Conservation (phyloP, 2,797 vertebrate species). For the Tiaroga cobitis region DNA sequence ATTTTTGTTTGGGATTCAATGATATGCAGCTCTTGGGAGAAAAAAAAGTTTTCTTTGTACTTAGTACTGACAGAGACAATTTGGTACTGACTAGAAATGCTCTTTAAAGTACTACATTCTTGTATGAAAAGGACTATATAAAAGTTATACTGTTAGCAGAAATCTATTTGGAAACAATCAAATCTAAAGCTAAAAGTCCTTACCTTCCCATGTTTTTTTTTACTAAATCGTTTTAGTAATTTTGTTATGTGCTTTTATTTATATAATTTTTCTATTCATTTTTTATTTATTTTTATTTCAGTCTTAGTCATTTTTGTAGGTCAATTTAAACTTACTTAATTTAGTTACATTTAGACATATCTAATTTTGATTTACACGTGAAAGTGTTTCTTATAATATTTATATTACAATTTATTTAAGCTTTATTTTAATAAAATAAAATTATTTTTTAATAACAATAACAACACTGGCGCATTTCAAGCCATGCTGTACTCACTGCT, state of each 20-base stretch:
- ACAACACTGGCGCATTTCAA: neutral
- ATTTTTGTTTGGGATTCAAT: constrained; percentile 1
- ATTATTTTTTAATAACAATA: neutral
- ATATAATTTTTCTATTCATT: neutral
- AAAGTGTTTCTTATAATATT: neutral
- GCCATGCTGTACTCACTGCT: neutral
- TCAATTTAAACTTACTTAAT: neutral
- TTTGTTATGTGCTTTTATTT: neutral
- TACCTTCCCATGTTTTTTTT: neutral
- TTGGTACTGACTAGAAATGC: neutral
- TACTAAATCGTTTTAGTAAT: neutral
- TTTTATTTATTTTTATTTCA: neutral
- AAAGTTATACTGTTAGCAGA: neutral
- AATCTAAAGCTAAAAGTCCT: neutral
- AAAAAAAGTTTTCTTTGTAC: neutral
- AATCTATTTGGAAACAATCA: no score
- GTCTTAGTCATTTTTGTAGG: neutral
- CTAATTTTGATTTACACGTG: neutral
- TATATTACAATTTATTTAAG: neutral
- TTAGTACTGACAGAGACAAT: neutral
- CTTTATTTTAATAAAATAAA: neutral
- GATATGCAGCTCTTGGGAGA: neutral
- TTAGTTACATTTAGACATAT: neutral
- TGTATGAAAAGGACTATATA: neutral
- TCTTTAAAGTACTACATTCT: neutral